phyloP scores from a whole-genome alignment of 2,888 invertebrate genomes.

The Odontothrips loti region DNA sequence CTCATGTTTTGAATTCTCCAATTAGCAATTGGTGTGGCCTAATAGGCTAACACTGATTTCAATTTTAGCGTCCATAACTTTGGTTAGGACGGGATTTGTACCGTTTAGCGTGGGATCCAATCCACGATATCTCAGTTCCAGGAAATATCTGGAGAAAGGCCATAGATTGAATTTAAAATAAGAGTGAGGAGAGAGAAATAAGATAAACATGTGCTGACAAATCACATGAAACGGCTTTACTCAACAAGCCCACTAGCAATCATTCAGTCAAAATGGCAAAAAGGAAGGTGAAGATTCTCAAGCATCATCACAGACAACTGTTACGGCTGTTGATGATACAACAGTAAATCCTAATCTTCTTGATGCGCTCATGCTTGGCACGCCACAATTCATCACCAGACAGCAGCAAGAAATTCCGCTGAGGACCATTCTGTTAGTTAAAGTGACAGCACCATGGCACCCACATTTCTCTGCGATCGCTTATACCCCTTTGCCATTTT shows the following conservation, averaged over 20 bases:
- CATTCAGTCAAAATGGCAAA: constrained; percentile 19
- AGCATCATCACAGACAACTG: constrained; percentile 9
- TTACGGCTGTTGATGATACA: background rate
- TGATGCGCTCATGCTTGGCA: background rate
- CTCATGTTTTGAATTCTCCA: background rate
- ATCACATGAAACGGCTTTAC: constrained; percentile 13
- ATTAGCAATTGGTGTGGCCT: background rate
- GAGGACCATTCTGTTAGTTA: background rate
- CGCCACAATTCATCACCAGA: background rate
- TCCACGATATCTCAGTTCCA: background rate
- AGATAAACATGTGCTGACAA: background rate
- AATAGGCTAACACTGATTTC: background rate
- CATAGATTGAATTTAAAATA: background rate
- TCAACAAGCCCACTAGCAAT: background rate
- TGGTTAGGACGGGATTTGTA: background rate
- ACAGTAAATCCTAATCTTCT: background rate
- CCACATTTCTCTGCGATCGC: background rate
- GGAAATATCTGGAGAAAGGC: too few species aligned
- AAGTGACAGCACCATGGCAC: background rate
- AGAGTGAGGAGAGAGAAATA: constrained; percentile 7
- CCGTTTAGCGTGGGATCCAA: constrained; percentile 6
- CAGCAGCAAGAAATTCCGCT: background rate
- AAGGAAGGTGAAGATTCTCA: constrained; percentile 11
- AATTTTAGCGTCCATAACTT: background rate
- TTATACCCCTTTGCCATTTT: constrained; percentile 11